Evolutionary conservation across 2,797 vertebrate genomes (phyloP), one percentile per base, ranked within the genome.

Genomic region (Ambastaia sidthimunki): DNA sequence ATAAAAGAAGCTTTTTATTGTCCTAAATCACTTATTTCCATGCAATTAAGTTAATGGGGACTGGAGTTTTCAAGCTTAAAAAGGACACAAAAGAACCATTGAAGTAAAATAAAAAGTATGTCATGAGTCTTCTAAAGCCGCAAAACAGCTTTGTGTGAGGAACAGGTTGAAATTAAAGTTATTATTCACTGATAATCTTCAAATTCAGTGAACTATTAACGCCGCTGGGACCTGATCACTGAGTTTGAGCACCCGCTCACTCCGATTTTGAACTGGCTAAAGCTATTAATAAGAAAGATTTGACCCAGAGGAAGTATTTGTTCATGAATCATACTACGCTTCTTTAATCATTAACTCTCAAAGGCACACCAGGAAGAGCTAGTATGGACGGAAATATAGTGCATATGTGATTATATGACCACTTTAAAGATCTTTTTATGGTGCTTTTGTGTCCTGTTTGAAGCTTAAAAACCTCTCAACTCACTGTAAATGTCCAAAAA

Each of bases 101-200:
- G 11, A 23, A 50, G 47, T 50, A 50, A 3, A 13, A 15, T 54
- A 54, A n/a, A 37, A 54, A 60, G 21, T 60, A 25, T 60, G 23
- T 2, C 1, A 15, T 28, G 25, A 25, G 28, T 4, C 57, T 16
- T 9, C 12, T 31, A 4, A 62, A 62, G 25, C 15, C 13, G 1
- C 28, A 31, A 5, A 5, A 9, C 7, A 62, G 25, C 59, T 62
- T 62, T 62, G 12, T 18, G 25, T 7, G 25, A 31, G 25, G 16
- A 31, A 31, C 13, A 7, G 25, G 28, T 4, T 62, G 2, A 62
- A 31, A 62, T 62, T 62, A 62, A 62, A 62, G 59, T 62, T 23
- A 62, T 62, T 62, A 62, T 62, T 62, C 25, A 62, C 25, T 15
- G 25, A 31, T 31, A 28, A 62, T 28, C 23, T 62, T 62, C 59